Evolutionary conservation across 2,888 invertebrate genomes (phyloP).

Genomic region (Pollenia griseotomentosa): DNA sequence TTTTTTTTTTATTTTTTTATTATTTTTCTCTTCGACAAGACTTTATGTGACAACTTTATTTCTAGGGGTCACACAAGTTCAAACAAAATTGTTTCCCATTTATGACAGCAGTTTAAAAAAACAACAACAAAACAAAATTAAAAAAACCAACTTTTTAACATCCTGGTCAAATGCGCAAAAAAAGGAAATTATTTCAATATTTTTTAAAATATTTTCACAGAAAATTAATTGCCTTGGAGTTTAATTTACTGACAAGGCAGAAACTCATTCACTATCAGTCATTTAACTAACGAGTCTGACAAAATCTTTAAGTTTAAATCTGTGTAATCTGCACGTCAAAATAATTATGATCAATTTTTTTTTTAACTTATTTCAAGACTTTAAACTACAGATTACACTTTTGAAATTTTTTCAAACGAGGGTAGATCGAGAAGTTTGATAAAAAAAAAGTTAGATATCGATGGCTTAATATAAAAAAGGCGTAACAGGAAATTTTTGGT

Average conservation of each 20-base stretch:
- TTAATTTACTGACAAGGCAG: conserved; percentile 6
- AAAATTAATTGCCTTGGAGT: conserved; percentile 26
- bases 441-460: too few relatives aligned
- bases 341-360: conserved; percentile 51
- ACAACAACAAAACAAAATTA: too few relatives aligned
- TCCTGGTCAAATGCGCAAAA: background rate
- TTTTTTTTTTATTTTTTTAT: background rate
- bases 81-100: conserved; percentile 12
- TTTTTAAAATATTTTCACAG: background rate
- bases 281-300: conserved; percentile 43
- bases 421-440: conserved; percentile 1
- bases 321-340: conserved; percentile 49
- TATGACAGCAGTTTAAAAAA: conserved; percentile 17
- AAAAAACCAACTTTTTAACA: background rate
- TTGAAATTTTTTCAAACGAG: background rate
- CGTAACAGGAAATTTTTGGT: too few relatives aligned
- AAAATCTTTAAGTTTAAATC: conserved; percentile 48
- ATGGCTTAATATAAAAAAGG: too few relatives aligned
- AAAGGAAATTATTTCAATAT: conserved; percentile 15
- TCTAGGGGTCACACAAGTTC: conserved; percentile 64
- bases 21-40: conserved; percentile 7
- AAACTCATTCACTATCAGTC: background rate
- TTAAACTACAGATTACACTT: conserved; percentile 18
- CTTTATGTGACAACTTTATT: conserved; percentile 57
- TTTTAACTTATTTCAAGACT: background rate